These are phyloP conservation scores for Ectemnius cavifrons DNA, from an alignment of 2,888 invertebrate genomes.

Conservation along the genomic window DNA sequence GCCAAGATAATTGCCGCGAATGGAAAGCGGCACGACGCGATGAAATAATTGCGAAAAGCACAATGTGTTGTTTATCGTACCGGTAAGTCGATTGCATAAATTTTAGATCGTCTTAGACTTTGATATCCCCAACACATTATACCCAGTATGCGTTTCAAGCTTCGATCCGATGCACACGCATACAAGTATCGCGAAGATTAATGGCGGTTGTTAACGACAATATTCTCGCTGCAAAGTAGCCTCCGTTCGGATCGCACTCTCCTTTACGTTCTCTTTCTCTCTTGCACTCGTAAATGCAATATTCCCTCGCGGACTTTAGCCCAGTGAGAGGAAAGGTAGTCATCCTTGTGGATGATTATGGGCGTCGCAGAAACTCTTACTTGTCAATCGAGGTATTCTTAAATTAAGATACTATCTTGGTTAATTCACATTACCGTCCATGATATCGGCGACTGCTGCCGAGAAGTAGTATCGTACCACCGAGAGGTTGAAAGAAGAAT, in stretches of 20 bases:
- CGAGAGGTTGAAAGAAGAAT: neutral
- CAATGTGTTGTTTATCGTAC: conserved; percentile 1
- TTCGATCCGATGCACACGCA: conserved; percentile 9
- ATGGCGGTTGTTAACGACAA: conserved; percentile 35
- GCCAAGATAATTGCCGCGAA: conserved; percentile 8
- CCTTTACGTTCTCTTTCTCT: too few relatives aligned
- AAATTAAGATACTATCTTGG: too few relatives aligned
- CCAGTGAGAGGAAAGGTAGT: too few relatives aligned
- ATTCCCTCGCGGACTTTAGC: too few relatives aligned
- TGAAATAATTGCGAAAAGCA: neutral
- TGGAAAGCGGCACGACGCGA: conserved; percentile 9
- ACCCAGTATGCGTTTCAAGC: conserved; percentile 26
- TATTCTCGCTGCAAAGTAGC: conserved; percentile 12
- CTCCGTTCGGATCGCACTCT: too few relatives aligned
- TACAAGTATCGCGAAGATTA: conserved; percentile 43
- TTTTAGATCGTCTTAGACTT: conserved; percentile 29
- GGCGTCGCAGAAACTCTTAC: too few relatives aligned
- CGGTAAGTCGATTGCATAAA: conserved; percentile 42
- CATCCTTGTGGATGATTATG: too few relatives aligned
- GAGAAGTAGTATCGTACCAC: neutral
- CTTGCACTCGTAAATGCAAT: too few relatives aligned
- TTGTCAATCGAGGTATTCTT: too few relatives aligned
- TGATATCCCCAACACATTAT: conserved; percentile 40
- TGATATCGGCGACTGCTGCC: neutral
- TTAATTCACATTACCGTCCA: neutral